Conservation (phyloP, 2,888 invertebrate species). For the Helobdella robusta region DNA sequence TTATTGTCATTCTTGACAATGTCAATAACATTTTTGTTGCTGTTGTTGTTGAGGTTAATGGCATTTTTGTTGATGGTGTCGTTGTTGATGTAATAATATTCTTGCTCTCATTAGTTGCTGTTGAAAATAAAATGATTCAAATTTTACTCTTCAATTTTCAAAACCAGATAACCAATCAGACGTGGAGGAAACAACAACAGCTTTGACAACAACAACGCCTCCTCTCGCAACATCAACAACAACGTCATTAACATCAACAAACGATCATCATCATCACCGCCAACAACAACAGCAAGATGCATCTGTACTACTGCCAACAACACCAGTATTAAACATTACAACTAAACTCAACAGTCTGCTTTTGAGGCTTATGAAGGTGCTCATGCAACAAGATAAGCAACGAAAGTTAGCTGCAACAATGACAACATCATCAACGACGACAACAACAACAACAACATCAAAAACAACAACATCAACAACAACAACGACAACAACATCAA, state of each 20-base stretch:
- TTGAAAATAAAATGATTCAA: background rate
- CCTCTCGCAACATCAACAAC: background rate
- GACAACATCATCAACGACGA: background rate
- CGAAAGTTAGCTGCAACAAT: background rate
- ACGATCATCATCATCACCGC: background rate
- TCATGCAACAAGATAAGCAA: conserved; percentile 3
- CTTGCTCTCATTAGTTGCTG: background rate
- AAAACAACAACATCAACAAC: background rate
- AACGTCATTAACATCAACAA: background rate
- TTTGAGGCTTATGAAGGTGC: conserved; percentile 7
- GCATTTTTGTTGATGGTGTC: background rate
- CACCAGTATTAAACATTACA: conserved; percentile 6
- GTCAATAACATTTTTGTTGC: background rate
- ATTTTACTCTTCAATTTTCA: too few relatives aligned
- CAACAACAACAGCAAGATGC: background rate
- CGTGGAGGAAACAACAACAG: background rate
- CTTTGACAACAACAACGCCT: background rate
- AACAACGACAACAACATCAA: background rate
- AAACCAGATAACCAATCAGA: too few relatives aligned
- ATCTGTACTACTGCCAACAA: background rate
- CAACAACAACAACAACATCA: background rate
- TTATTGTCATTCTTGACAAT: background rate
- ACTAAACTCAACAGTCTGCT: conserved; percentile 17
- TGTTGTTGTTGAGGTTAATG: background rate
- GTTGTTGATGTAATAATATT: conserved; percentile 5